phyloP scores from a whole-genome alignment of 1,140 invertebrate species.

The Macrocentrus cingulum region DNA sequence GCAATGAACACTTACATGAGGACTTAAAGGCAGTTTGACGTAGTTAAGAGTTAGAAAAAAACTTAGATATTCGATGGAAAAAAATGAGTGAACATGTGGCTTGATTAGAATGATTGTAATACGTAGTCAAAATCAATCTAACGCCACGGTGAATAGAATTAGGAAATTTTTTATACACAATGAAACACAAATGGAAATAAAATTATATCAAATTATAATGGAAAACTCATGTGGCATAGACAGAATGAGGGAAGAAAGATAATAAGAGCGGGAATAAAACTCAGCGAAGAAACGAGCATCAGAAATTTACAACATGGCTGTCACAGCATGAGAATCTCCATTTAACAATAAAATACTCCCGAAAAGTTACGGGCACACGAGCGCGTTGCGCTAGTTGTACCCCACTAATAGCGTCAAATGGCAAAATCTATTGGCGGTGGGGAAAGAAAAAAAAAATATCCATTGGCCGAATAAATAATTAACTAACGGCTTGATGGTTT shows the following conservation, averaged over 20 bases:
- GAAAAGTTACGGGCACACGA: slow-evolving; percentile 26
- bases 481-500: slow-evolving; percentile 16
- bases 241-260: background rate
- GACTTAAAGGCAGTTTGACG: no score
- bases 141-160: no score
- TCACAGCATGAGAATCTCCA: slow-evolving; percentile 31
- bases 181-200: no score
- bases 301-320: slow-evolving; percentile 37
- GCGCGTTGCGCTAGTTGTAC: slow-evolving; percentile 20
- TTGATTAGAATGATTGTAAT: no score
- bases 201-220: no score
- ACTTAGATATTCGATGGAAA: no score
- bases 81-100: no score
- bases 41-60: no score
- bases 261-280: slow-evolving; percentile 12
- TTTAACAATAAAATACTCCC: slow-evolving; percentile 29
- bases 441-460: background rate
- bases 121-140: no score
- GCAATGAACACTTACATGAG: no score
- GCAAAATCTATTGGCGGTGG: slow-evolving; percentile 17
- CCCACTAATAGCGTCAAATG: slow-evolving; percentile 25
- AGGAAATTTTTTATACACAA: no score
- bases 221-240: no score
- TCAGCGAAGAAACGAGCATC: slow-evolving; percentile 4
- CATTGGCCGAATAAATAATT: slow-evolving; percentile 16